Evolutionary conservation across 2,888 invertebrate species (phyloP).

Genomic region (Cataglyphis albicans): DNA sequence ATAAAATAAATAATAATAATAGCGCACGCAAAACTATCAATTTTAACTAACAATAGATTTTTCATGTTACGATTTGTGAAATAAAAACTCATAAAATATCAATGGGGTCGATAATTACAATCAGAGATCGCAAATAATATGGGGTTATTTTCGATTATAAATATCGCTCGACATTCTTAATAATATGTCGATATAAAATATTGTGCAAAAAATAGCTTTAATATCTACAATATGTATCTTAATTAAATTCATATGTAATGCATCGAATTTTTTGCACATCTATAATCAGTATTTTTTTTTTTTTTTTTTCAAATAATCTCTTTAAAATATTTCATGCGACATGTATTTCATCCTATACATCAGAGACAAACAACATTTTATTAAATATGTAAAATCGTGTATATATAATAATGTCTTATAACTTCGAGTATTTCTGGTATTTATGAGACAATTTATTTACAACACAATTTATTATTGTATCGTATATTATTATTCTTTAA

Average conservation of each 20-base stretch:
- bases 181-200: neutral
- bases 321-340: neutral
- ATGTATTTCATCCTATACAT: neutral
- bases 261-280: neutral
- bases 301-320: neutral
- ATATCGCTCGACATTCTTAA: neutral
- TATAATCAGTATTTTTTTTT: neutral
- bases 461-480: neutral
- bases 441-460: neutral
- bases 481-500: neutral
- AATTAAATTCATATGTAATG: conserved; percentile 8
- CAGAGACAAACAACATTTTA: conserved; percentile 1
- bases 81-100: neutral
- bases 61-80: neutral
- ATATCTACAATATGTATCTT: neutral
- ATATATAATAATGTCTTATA: neutral
- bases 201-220: neutral
- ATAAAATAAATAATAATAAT: neutral
- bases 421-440: neutral
- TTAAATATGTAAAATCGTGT: neutral
- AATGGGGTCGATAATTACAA: neutral
- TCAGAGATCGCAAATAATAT: neutral
- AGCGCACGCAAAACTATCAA: neutral
- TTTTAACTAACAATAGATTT: conserved; percentile 27
- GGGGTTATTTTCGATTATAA: neutral